These are phyloP conservation scores for Gymnothorax reevesii DNA, from an alignment of 2,797 vertebrate species.

Conservation along the genomic window DNA sequence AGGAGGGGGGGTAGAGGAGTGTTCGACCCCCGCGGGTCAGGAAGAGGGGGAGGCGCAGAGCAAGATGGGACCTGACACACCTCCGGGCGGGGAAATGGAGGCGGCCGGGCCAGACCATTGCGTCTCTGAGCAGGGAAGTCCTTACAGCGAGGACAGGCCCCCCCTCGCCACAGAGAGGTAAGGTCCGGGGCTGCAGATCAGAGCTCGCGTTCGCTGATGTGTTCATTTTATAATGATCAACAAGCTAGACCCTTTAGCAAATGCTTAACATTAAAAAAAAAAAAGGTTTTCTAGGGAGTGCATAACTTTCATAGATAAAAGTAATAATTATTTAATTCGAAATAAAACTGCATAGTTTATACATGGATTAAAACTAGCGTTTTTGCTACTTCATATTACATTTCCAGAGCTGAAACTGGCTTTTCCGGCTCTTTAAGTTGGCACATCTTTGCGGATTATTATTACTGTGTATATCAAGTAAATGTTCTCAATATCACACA, in stretches of 20 bases:
- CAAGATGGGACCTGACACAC: neutral
- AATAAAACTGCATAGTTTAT: too few relatives aligned
- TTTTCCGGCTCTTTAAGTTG: too few relatives aligned
- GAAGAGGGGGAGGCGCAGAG: conserved; percentile 83
- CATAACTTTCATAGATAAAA: too few relatives aligned
- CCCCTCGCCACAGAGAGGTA: conserved; percentile 3
- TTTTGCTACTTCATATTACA: too few relatives aligned
- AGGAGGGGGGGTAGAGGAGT: conserved; percentile 75
- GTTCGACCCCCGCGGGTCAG: conserved; percentile 61
- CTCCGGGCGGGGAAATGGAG: neutral
- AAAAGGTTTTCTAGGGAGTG: too few relatives aligned
- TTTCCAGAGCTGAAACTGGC: neutral
- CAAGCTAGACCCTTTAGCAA: too few relatives aligned
- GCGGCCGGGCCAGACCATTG: conserved; percentile 78
- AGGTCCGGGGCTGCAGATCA: neutral
- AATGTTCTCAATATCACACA: neutral
- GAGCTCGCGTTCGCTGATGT: neutral
- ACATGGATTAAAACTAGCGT: too few relatives aligned
- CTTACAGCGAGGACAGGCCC: neutral
- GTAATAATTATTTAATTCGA: too few relatives aligned
- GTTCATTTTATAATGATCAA: too few relatives aligned
- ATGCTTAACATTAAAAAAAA: too few relatives aligned
- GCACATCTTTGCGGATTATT: neutral
- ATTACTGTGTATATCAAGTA: too few relatives aligned
- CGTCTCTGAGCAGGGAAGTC: neutral